Conservation (phyloP, 2,797 vertebrate species). For the Sebastes iracundus region DNA sequence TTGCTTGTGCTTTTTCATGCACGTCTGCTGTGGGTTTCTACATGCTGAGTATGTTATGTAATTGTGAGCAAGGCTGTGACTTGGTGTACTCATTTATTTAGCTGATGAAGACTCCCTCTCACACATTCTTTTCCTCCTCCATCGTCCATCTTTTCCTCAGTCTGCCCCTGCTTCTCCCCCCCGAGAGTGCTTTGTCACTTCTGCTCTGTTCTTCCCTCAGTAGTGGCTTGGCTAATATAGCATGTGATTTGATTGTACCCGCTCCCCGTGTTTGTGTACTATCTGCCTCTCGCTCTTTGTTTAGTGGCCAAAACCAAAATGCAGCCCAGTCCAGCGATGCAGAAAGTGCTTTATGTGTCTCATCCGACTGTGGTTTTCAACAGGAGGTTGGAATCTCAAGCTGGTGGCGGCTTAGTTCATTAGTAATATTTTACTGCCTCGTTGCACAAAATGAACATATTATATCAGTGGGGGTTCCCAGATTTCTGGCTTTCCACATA, state of each 20-base stretch:
- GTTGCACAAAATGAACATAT: constrained; percentile 23
- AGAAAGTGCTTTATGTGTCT: constrained; percentile 35
- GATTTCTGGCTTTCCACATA: constrained; percentile 21
- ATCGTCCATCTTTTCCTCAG: neutral
- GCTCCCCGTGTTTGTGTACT: constrained; percentile 3
- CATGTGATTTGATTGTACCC: constrained; percentile 35
- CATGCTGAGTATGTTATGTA: neutral
- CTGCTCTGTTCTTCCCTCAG: constrained; percentile 3
- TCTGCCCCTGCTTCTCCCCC: neutral
- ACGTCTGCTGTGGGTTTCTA: neutral
- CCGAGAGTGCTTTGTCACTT: neutral
- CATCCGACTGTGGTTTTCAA: constrained; percentile 15
- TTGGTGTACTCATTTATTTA: neutral
- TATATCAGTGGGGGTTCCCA: constrained; percentile 10
- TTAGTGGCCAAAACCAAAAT: constrained; percentile 31
- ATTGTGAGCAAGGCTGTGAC: neutral
- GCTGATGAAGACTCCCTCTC: neutral
- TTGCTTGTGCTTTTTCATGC: neutral
- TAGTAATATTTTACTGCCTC: constrained; percentile 26
- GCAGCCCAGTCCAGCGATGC: neutral
- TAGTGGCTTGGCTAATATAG: constrained; percentile 9
- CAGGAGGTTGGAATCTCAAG: constrained; percentile 1
- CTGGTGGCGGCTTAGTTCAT: constrained; percentile 25
- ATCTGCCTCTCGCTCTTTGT: constrained; percentile 5
- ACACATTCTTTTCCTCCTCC: neutral